Evolutionary conservation across 2,113 vertebrate species (phyloP).

Genomic region (Pteruthius melanotis): DNA sequence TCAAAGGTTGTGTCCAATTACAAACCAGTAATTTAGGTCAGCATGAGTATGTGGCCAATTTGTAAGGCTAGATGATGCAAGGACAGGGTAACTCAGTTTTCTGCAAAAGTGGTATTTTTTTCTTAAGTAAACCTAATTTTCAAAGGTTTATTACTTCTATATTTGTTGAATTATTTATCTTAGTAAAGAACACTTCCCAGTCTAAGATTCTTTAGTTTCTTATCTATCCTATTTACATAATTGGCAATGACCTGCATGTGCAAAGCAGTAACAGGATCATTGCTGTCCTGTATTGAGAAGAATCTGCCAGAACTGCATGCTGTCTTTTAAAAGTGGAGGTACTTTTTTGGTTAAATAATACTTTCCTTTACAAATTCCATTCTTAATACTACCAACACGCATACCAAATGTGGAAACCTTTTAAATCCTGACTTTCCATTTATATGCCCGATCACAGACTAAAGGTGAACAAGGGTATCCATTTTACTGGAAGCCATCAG

Average conservation of each 20-base stretch:
- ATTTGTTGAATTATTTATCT: not conserved
- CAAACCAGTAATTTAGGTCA: constrained; percentile 49
- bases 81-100: not conserved
- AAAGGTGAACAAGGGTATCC: not conserved
- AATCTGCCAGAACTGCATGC: not conserved
- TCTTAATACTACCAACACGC: not conserved
- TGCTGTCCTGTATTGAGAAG: not conserved
- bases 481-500: not conserved
- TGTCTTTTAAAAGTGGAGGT: not conserved
- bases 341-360: not conserved
- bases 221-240: not conserved
- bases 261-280: not conserved
- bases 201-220: not conserved
- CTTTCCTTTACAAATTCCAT: not conserved
- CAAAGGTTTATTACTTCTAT: not conserved
- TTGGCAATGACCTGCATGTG: not conserved
- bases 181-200: not conserved
- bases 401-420: not conserved
- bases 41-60: not conserved
- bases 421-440: not conserved
- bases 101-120: not conserved
- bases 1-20: not conserved
- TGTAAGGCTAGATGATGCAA: constrained; percentile 32
- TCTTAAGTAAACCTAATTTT: not conserved
- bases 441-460: not conserved